Conservation (phyloP, 2,888 invertebrate species). For the Limnephilus rhombicus region DNA sequence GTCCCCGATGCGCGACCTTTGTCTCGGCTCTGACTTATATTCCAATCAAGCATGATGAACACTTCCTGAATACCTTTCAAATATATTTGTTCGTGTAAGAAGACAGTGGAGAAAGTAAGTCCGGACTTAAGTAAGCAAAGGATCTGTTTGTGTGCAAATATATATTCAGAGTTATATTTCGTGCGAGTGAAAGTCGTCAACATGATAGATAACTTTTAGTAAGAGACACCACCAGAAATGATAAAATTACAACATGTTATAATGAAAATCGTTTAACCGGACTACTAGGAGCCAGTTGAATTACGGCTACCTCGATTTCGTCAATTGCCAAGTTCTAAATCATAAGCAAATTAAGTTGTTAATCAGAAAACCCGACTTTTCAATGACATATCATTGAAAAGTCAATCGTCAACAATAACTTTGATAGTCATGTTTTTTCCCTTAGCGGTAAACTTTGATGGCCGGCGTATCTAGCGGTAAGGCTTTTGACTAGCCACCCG, state of each 20-base stretch:
- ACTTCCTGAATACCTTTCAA: neutral
- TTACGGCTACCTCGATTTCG: too few relatives aligned
- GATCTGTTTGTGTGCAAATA: neutral
- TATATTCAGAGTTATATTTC: neutral
- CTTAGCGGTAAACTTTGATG: too few relatives aligned
- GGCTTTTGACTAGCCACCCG: too few relatives aligned
- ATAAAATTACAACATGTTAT: neutral
- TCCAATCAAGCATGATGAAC: neutral
- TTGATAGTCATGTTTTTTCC: too few relatives aligned
- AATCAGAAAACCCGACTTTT: too few relatives aligned
- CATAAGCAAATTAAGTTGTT: too few relatives aligned
- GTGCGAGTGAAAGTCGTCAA: neutral
- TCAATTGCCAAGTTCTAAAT: too few relatives aligned
- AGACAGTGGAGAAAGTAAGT: neutral
- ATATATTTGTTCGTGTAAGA: neutral
- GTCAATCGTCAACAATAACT: too few relatives aligned
- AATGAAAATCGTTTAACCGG: neutral
- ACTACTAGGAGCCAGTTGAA: too few relatives aligned
- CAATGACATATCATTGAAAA: too few relatives aligned
- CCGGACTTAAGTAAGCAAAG: neutral
- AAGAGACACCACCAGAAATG: neutral
- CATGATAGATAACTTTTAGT: neutral
- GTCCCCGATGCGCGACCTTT: neutral
- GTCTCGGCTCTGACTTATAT: neutral
- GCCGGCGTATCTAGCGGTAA: too few relatives aligned